Evolutionary conservation across 1,140 invertebrate genomes (phyloP).

Genomic region (Bradynema listronoti): DNA sequence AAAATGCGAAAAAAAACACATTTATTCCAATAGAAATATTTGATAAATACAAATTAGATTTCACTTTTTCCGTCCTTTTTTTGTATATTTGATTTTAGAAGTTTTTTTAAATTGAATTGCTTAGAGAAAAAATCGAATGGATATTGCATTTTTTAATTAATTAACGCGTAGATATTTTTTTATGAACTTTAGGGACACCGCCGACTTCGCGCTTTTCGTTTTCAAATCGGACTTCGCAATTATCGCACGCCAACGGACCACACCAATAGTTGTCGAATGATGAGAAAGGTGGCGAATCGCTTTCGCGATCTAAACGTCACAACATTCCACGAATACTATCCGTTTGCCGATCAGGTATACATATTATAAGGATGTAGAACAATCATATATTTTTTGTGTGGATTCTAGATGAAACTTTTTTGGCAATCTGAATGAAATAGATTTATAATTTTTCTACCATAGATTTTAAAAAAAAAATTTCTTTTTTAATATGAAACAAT

Average conservation of each 20-base stretch:
- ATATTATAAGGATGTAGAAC: not conserved
- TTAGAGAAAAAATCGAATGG: no score
- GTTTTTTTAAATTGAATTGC: no score
- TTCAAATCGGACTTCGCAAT: slow-evolving; percentile 54
- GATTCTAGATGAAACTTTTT: no score
- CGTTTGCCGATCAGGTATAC: slow-evolving; percentile 53
- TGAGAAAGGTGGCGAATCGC: slow-evolving; percentile 45
- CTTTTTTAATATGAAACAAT: not conserved
- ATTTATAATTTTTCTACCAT: no score
- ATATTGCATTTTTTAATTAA: no score
- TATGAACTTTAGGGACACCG: slow-evolving; percentile 3
- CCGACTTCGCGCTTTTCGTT: slow-evolving; percentile 48
- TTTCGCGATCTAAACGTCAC: slow-evolving; percentile 54
- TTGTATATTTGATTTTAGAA: no score
- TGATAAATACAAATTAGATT: no score
- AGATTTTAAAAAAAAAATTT: no score
- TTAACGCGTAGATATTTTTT: slow-evolving; percentile 14
- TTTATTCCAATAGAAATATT: no score
- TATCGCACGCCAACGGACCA: slow-evolving; percentile 56
- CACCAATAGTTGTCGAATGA: slow-evolving; percentile 51
- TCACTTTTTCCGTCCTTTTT: no score
- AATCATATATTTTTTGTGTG: slow-evolving; percentile 3
- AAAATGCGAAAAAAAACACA: no score
- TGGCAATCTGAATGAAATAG: no score
- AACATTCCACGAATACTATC: slow-evolving; percentile 58